Base-by-base conservation (phyloP, 35 echinoderm and acorn worm species). In the Strongylocentrotus purpuratus region DNA sequence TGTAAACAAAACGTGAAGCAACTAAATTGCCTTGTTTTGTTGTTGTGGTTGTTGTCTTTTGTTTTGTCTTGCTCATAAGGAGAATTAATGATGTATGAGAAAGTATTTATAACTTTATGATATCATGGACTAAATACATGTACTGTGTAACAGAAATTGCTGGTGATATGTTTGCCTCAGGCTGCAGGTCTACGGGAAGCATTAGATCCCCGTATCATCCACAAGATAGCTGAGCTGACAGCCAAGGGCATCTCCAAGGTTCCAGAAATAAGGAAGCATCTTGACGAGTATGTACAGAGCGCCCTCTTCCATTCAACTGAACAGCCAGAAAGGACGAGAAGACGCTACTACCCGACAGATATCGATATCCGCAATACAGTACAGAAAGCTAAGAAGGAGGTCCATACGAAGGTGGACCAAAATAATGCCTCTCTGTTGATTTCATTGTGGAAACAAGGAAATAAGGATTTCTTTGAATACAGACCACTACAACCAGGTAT, bases 301-400 rank as follows among this genome's bases (percentile, higher is more conserved):
- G 91, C 32, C 11, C 91, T 93, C 45, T 93, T 93, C 91, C 91
- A 93, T 32, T 93, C 91, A n/a, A 52, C 91, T 25, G 91, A 93
- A 45, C 91, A 93, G 13, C 91, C 91, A 28, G 31, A 47, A 15
- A 93, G 91, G 91, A 93, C 91, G n/a, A 33, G 91, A 58, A 33
- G 91, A 58, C 91, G 91, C 91, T 93, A 93, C 91, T 93, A 93
- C 48, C 91, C 91, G n/a, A 93, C 91, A 58, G 91, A 93, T 31
- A 46, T 58, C 17, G 91, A 93, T 31, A 93, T 93, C 46, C 91
- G 91, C 33, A 47, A 93, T 46, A 45, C 91, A 7, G 48, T 93
- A 31, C 91, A 58, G 31, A 93, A 58, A 58, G 91, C 91, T 22
- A 93, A 58, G 91, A 93, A 93, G n/a, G 91, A 93, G 48, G 48